Evolutionary conservation across 2,113 vertebrate species (phyloP), one percentile per base, ranked within the genome.

Genomic region (Podiceps cristatus): DNA sequence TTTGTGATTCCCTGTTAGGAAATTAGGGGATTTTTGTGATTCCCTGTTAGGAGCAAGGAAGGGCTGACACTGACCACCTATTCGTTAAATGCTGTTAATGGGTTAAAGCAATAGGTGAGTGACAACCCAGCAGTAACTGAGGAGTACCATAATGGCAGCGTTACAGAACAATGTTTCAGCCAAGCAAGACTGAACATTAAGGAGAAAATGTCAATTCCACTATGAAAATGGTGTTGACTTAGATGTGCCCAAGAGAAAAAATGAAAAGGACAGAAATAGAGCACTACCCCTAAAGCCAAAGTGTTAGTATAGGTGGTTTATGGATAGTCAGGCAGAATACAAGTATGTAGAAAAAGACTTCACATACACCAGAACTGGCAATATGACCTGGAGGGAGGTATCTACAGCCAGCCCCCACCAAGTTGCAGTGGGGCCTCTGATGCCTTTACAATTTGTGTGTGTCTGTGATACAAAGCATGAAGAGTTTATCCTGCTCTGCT

Each of bases 371-470:
- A n/a, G n/a, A n/a, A n/a, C n/a, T n/a, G n/a, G n/a, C n/a, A n/a
- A n/a, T n/a, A n/a, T n/a, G n/a, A n/a, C n/a, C n/a, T n/a, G n/a
- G n/a, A n/a, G n/a, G n/a, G n/a, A n/a, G n/a, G n/a, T 40, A 25
- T 11, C n/a, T 74, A 59, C 80, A 60, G n/a, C 9, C 50, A 84
- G 40, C 18, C 24, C 11, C 42, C 16, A 16, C 7, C 7, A 29
- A 18, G 42, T 10, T 0, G 0, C 58, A 29, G 11, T 5, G 17
- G 17, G 7, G 5, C 47, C 50, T n/a, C 24, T 35, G 33, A 7
- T 92, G 50, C 52, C 24, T 50, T 28, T 9, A 1, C 11, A 29
- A 7, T 45, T 31, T 80, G 35, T 68, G 16, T n/a, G 3, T 80
- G 31, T 75, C 66, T 18, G 1, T 10, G 16, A 13, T 22, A 10